phyloP scores from a whole-genome alignment of 2,888 invertebrate genomes.

The Eucera pruinosa region DNA sequence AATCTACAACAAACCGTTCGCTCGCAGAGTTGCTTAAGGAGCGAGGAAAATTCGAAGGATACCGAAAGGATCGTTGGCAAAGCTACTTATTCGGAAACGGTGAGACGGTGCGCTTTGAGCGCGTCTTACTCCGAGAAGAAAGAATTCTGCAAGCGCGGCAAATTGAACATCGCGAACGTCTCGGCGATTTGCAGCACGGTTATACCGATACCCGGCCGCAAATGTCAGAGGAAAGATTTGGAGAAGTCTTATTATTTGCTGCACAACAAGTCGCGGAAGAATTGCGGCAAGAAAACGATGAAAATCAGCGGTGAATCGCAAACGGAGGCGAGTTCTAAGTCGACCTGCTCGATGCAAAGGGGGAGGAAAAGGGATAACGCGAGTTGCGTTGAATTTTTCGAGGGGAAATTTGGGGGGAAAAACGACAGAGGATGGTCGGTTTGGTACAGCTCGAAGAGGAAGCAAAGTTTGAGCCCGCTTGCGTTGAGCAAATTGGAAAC shows the following conservation, averaged over 20 bases:
- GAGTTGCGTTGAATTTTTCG: slow-evolving; percentile 49
- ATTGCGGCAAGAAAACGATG: slow-evolving; percentile 40
- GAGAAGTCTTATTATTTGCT: slow-evolving; percentile 67
- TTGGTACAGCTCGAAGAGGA: slow-evolving; percentile 78
- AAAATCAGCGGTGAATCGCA: slow-evolving; percentile 44
- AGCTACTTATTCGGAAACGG: slow-evolving; percentile 80
- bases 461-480: slow-evolving; percentile 72
- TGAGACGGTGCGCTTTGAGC: slow-evolving; percentile 69
- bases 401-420: slow-evolving; percentile 66
- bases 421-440: slow-evolving; percentile 78
- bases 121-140: slow-evolving; percentile 55
- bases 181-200: slow-evolving; percentile 50
- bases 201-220: slow-evolving; percentile 66
- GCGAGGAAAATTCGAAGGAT: too few species aligned
- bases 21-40: too few species aligned
- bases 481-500: slow-evolving; percentile 74
- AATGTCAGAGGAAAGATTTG: slow-evolving; percentile 67
- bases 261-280: slow-evolving; percentile 70
- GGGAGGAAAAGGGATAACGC: slow-evolving; percentile 59
- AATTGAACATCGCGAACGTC: slow-evolving; percentile 37
- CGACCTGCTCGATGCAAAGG: slow-evolving; percentile 28
- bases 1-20: slow-evolving; percentile 46
- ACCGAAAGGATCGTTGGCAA: slow-evolving; percentile 60
- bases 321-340: slow-evolving; percentile 43
- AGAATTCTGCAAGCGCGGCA: slow-evolving; percentile 58